Evolutionary conservation across 2,888 invertebrate genomes (phyloP).

Genomic region (Salpingus planirostris): DNA sequence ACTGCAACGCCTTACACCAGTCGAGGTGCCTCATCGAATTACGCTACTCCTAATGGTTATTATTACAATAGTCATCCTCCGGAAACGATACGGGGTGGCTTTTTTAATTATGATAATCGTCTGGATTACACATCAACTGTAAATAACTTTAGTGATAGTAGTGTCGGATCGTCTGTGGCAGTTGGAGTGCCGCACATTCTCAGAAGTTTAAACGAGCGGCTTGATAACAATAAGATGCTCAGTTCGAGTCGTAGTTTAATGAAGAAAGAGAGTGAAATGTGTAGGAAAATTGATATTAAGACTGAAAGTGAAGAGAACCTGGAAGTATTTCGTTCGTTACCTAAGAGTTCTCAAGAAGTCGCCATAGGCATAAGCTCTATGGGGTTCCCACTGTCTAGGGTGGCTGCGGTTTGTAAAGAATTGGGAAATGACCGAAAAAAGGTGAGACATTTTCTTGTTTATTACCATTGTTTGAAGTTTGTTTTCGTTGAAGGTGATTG

Average conservation of each 20-base stretch:
- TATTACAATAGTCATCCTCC: too few species aligned
- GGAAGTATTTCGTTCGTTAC: conserved; percentile 41
- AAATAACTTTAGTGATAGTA: too few species aligned
- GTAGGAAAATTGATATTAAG: conserved; percentile 21
- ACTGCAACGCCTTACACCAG: conserved; percentile 16
- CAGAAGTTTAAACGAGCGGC: conserved; percentile 62
- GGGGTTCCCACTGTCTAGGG: conserved; percentile 80
- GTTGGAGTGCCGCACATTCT: conserved; percentile 67
- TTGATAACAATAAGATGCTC: conserved; percentile 36
- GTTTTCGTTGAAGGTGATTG: conserved; percentile 55
- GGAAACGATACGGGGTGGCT: conserved; percentile 7
- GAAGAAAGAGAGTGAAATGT: conserved; percentile 22
- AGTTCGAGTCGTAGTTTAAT: too few species aligned
- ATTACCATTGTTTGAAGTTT: conserved; percentile 1
- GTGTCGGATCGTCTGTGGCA: too few species aligned
- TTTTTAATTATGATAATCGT: background rate
- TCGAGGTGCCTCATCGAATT: conserved; percentile 16
- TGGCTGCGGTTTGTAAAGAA: conserved; percentile 68
- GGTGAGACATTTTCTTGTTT: conserved; percentile 43
- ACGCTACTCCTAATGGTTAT: background rate
- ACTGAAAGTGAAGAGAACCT: conserved; percentile 26
- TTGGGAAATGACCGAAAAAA: conserved; percentile 79
- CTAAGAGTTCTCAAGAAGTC: conserved; percentile 52
- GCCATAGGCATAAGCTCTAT: conserved; percentile 71
- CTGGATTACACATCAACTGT: conserved; percentile 13